Conservation (phyloP, 2,797 vertebrate genomes). For the Benthosema pterotum region DNA sequence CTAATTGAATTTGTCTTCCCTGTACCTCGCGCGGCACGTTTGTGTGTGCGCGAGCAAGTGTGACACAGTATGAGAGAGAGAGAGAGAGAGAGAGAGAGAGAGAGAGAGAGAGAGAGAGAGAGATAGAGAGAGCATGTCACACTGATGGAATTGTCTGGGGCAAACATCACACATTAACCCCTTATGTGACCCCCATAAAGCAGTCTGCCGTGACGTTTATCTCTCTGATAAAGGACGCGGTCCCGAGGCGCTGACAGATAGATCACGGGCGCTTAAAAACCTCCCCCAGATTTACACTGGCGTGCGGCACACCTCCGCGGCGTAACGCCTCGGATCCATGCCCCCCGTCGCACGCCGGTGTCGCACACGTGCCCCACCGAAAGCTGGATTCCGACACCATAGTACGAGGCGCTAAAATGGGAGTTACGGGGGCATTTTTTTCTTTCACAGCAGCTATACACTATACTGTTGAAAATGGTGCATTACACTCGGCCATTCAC, state of each 20-base stretch:
- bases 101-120: too few species aligned
- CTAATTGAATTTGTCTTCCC: conserved; percentile 62
- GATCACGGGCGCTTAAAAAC: conserved; percentile 52
- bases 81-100: too few species aligned
- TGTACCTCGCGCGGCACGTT: background rate
- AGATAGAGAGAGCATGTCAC: background rate
- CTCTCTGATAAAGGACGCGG: conserved; percentile 63
- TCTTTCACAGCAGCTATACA: too few species aligned
- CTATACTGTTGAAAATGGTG: too few species aligned
- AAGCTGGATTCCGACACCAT: too few species aligned
- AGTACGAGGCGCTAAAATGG: too few species aligned
- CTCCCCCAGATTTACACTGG: conserved; percentile 48
- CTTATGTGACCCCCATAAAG: conserved; percentile 75
- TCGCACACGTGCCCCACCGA: too few species aligned
- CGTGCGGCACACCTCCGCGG: conserved; percentile 1
- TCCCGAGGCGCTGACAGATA: conserved; percentile 47
- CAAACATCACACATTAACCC: conserved; percentile 74
- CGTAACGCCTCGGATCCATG: background rate
- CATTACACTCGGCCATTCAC: conserved; percentile 6
- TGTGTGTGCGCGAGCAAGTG: conserved; percentile 4
- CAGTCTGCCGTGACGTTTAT: conserved; percentile 73
- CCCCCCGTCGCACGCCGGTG: too few species aligned
- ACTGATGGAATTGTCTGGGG: conserved; percentile 49
- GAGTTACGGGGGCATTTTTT: too few species aligned
- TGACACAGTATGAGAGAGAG: background rate